A percentile compares a stretch with the other conserved stretches of the same genome.
Evolutionary conservation across 2,888 invertebrate genomes (phyloP).

Genomic region (Xanthorhoe spadicearia): DNA sequence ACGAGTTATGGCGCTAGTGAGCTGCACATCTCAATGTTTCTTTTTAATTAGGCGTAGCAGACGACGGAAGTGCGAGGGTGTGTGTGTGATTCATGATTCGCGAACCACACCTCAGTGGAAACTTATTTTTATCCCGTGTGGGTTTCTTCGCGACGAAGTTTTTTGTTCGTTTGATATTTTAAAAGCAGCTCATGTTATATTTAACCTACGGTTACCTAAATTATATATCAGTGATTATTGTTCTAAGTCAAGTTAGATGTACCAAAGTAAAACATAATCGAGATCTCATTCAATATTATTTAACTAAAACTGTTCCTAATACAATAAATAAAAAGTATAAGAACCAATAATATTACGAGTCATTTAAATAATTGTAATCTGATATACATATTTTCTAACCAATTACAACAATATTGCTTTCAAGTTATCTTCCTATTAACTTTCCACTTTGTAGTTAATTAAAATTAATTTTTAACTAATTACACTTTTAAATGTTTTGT

Average conservation of each 20-base stretch:
- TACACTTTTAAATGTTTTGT: constrained; percentile 5
- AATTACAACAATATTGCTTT: neutral
- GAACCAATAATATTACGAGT: neutral
- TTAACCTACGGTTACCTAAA: too few species aligned
- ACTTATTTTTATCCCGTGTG: constrained; percentile 19
- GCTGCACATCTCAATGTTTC: constrained; percentile 45
- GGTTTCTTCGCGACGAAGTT: neutral
- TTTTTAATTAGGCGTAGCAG: constrained; percentile 58
- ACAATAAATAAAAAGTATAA: too few species aligned
- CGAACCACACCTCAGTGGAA: constrained; percentile 29
- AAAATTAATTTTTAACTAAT: constrained; percentile 22
- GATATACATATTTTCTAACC: neutral
- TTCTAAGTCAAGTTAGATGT: too few species aligned
- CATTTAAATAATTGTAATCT: neutral
- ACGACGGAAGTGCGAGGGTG: constrained; percentile 60
- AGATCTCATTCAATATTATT: neutral
- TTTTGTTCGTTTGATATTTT: too few species aligned
- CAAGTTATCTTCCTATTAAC: constrained; percentile 1
- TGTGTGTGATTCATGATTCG: constrained; percentile 57
- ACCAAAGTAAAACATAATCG: too few species aligned
- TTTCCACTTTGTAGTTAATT: constrained; percentile 4
- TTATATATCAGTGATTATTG: too few species aligned
- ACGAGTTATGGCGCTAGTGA: constrained; percentile 68
- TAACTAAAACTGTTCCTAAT: neutral
- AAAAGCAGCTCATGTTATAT: too few species aligned